A percentile compares a stretch with the other conserved stretches of the same genome.
These are phyloP conservation scores for Phoxinus phoxinus DNA, from an alignment of 2,113 vertebrate genomes.

Conservation along the genomic window DNA sequence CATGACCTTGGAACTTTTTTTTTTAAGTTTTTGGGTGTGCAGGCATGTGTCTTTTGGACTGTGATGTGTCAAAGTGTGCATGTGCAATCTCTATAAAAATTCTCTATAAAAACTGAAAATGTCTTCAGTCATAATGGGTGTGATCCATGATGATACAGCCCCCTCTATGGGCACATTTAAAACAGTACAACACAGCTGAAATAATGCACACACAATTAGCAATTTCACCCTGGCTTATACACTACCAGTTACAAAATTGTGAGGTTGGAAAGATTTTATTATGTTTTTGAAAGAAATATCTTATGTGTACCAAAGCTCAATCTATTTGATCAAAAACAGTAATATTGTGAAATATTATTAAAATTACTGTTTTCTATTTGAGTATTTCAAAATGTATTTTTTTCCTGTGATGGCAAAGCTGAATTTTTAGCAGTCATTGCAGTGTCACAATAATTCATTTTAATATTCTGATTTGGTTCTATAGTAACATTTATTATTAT, in stretches of 20 bases:
- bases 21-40: neutral
- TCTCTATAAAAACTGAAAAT: neutral
- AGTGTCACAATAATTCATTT: neutral
- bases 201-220: neutral
- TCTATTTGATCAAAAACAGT: neutral
- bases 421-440: neutral
- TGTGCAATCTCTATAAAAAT: slow-evolving; percentile 4
- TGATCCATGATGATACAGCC: neutral
- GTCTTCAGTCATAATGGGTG: neutral
- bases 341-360: neutral
- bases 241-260: neutral
- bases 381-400: neutral
- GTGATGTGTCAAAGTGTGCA: slow-evolving; percentile 22
- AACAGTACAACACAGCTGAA: slow-evolving; percentile 11
- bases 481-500: neutral
- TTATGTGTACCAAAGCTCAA: neutral
- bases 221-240: neutral
- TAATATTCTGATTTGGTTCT: neutral
- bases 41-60: neutral
- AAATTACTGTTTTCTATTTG: neutral
- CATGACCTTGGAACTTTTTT: neutral
- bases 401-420: neutral
- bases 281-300: neutral
- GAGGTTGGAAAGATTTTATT: neutral
- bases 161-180: neutral